Evolutionary conservation across 2,113 vertebrate species (phyloP), one percentile per base, ranked within the genome.

Genomic region (Tor tambroides): DNA sequence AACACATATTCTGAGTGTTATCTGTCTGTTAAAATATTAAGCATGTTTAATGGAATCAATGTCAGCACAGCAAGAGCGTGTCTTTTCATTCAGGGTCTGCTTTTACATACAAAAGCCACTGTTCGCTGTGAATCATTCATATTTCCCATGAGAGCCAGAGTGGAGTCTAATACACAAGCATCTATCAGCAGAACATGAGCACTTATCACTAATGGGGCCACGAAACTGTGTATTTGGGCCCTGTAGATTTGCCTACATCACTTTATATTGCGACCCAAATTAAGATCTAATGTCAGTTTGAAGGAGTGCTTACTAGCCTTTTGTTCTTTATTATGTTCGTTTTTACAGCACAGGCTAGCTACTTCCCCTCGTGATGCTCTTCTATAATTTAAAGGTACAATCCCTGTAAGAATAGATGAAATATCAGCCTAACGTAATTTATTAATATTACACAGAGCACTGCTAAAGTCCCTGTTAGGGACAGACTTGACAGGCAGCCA

Each of bases 101-200:
- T 54, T 86, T 74, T 69, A 86, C 85, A 79, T 80, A 83, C 83
- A 84, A 84, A 46, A 85, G 83, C 88, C 76, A 74, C 87, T 89
- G 83, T 88, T 91, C 90, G 46, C 85, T 88, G 88, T 90, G 78
- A 94, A 93, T 89, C 90, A 92, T 95, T 92, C 85, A 93, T 93
- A 93, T 85, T 89, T 85, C 86, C 87, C 80, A 91, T 91, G 88
- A 93, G 92, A 92, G 91, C 80, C 88, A 71, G 35, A 94, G 89
- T 28, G 51, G 84, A 69, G 84, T 88, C 87, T 84, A 86, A 89
- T 87, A 80, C 67, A 69, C 83, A 86, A 59, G 83, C 82, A 83
- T 74, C 85, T 89, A 89, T 91, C 87, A 89, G 14, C 86, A 76
- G 76, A 86, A 77, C 59, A 81, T 51, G 61, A 82, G 82, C 67